Evolutionary conservation across 2,888 invertebrate species (phyloP).

Genomic region (Xanthorhoe designata): DNA sequence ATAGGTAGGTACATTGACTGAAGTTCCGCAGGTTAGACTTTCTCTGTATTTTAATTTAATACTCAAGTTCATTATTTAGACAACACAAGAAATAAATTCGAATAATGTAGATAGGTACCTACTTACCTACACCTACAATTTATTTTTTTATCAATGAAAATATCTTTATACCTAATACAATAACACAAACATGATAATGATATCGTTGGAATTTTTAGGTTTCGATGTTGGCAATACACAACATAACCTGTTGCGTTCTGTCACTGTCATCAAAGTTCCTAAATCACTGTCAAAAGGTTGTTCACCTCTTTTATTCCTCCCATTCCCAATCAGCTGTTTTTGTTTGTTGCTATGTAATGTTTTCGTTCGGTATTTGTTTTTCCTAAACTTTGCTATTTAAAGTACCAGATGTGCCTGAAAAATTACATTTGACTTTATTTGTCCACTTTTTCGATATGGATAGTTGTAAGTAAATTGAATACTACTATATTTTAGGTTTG

Average conservation of each 20-base stretch:
- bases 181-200: too few relatives aligned
- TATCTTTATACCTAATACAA: too few relatives aligned
- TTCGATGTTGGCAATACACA: not conserved
- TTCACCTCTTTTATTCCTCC: not conserved
- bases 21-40: too few relatives aligned
- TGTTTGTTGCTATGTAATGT: constrained; percentile 1
- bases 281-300: not conserved
- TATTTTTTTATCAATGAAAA: too few relatives aligned
- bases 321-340: not conserved
- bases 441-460: not conserved
- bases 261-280: not conserved
- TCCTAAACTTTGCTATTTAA: not conserved
- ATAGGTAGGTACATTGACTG: too few relatives aligned
- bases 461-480: not conserved
- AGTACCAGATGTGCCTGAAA: not conserved
- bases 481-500: too few relatives aligned
- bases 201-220: not conserved
- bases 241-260: not conserved
- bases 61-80: too few relatives aligned
- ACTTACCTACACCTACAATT: too few relatives aligned
- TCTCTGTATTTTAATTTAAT: too few relatives aligned
- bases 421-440: not conserved
- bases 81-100: too few relatives aligned
- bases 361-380: not conserved
- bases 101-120: too few relatives aligned